Percentiles rank a stretch among this genome's conserved stretches.
Evolutionary conservation across 2,888 invertebrate species (phyloP).

Genomic region (Sialis lutaria): DNA sequence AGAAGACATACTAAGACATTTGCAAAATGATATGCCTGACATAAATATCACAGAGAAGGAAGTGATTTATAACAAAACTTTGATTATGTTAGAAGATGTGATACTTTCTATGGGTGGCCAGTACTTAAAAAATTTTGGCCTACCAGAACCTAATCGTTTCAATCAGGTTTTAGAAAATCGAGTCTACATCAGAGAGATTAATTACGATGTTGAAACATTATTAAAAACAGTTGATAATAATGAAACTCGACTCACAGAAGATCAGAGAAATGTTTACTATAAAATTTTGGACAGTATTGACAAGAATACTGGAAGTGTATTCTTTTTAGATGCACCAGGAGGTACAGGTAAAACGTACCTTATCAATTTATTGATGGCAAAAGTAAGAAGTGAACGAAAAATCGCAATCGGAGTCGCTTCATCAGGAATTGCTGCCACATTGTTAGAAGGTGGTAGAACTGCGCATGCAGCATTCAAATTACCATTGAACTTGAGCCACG

Average conservation of each 20-base stretch:
- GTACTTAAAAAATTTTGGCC: constrained; percentile 9
- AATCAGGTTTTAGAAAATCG: no score
- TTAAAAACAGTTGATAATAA: constrained; percentile 7
- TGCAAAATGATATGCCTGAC: not conserved
- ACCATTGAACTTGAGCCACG: constrained; percentile 6
- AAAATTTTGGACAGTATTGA: constrained; percentile 3
- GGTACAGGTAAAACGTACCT: constrained; percentile 15
- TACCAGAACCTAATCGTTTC: constrained; percentile 8
- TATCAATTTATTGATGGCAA: constrained; percentile 13
- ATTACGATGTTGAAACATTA: constrained; percentile 9
- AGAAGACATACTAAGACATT: constrained; percentile 11
- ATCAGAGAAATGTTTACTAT: constrained; percentile 8
- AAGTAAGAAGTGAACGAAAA: constrained; percentile 11
- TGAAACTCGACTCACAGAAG: constrained; percentile 9
- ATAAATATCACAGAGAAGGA: not conserved
- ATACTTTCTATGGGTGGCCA: constrained; percentile 9
- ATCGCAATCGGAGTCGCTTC: constrained; percentile 14
- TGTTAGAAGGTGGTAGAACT: constrained; percentile 13
- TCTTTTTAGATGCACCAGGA: constrained; percentile 18
- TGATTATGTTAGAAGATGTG: constrained; percentile 8
- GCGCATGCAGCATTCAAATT: constrained; percentile 14
- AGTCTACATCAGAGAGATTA: constrained; percentile 7
- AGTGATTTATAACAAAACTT: constrained; percentile 9
- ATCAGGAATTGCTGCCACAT: constrained; percentile 18
- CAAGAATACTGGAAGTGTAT: constrained; percentile 5